phyloP scores from a whole-genome alignment of 2,113 vertebrate genomes.

The Pampusana beccarii region DNA sequence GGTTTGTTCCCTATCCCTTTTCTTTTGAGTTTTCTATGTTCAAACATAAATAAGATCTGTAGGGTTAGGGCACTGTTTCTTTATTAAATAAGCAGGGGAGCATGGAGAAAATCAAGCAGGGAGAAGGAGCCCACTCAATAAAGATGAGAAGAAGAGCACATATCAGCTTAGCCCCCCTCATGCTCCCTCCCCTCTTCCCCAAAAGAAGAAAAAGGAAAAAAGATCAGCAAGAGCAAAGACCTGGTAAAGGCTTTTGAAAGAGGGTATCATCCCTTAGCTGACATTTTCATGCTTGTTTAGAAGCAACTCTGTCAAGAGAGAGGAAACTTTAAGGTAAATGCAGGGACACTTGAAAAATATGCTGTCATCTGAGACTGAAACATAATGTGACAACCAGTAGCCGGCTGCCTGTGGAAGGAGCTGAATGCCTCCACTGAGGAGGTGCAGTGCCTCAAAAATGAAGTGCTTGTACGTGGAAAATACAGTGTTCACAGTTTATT shows the following conservation, averaged over 20 bases:
- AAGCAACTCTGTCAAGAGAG: constrained; percentile 30
- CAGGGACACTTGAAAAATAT: constrained; percentile 65
- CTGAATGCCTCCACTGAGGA: constrained; percentile 21
- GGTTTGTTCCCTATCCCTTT: neutral
- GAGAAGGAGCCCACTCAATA: neutral
- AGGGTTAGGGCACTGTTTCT: neutral
- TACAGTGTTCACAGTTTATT: constrained; percentile 27
- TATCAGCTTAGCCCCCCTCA: neutral
- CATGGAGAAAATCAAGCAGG: neutral
- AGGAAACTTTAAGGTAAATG: constrained; percentile 52
- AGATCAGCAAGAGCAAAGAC: neutral
- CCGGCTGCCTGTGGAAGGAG: constrained; percentile 58
- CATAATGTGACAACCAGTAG: constrained; percentile 53
- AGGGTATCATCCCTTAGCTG: neutral
- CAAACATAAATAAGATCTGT: neutral
- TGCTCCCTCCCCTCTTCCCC: rapidly evolving
- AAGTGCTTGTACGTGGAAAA: constrained; percentile 37
- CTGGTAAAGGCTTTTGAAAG: neutral
- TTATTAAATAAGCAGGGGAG: neutral
- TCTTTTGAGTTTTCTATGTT: neutral
- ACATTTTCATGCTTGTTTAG: constrained; percentile 37
- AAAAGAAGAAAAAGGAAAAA: neutral
- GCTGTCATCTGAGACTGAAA: constrained; percentile 61
- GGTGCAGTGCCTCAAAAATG: constrained; percentile 23
- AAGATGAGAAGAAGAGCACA: neutral